Evolutionary conservation across 2,797 vertebrate species (phyloP).

Genomic region (Sebastes trivittatus): DNA sequence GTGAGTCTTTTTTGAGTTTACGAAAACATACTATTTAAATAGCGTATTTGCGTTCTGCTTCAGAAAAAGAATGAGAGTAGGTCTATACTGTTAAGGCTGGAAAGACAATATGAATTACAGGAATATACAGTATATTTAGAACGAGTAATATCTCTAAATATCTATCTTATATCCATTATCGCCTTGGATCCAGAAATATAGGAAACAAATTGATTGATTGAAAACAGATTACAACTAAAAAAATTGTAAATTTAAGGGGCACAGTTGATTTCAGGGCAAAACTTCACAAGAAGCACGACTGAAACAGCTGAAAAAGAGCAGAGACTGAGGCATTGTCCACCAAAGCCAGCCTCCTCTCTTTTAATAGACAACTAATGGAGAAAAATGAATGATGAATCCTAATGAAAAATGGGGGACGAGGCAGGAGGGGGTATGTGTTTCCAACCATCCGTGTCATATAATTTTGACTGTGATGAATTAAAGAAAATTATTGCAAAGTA

Average conservation of each 20-base stretch:
- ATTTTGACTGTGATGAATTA: conserved; percentile 81
- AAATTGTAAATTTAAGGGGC: neutral
- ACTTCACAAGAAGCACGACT: neutral
- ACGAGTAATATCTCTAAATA: neutral
- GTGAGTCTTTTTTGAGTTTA: neutral
- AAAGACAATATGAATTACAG: neutral
- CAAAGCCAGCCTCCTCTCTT: conserved; percentile 19
- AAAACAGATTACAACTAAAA: neutral
- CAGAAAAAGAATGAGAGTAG: neutral
- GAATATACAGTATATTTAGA: neutral
- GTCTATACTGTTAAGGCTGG: neutral
- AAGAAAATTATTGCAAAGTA: conserved; percentile 75
- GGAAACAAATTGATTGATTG: neutral
- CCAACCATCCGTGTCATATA: conserved; percentile 76
- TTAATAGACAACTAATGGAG: conserved; percentile 65
- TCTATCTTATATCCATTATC: neutral
- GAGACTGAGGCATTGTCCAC: conserved; percentile 4
- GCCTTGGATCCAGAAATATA: neutral
- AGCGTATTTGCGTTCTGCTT: neutral
- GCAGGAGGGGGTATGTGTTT: conserved; percentile 46
- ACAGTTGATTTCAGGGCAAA: neutral
- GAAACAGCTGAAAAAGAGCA: neutral
- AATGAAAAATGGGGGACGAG: conserved; percentile 67
- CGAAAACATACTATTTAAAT: no score
- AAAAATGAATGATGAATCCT: conserved; percentile 74